Percentiles rank a stretch among this genome's conserved stretches.
Conservation (phyloP, 2,888 invertebrate genomes). For the Eretmocerus hayati region DNA sequence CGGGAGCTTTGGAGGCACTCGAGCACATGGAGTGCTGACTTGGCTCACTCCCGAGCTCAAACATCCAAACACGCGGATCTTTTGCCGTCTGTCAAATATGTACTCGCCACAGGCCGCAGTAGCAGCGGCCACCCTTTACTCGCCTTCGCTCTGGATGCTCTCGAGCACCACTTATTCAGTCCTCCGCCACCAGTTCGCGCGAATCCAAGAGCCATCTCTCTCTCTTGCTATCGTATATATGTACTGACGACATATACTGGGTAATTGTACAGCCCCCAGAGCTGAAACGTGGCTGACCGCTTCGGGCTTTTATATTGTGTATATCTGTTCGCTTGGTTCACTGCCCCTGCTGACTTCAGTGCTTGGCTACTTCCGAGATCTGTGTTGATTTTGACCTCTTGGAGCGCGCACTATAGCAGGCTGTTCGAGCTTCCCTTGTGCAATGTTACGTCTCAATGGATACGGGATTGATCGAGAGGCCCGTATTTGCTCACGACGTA, state of each 20-base stretch:
- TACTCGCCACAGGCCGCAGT: too few relatives aligned
- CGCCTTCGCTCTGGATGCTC: slow-evolving; percentile 22
- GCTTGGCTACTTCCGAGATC: too few relatives aligned
- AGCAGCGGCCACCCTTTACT: background rate
- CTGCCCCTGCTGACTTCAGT: too few relatives aligned
- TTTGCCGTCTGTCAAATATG: slow-evolving; percentile 39
- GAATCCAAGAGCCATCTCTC: slow-evolving; percentile 25
- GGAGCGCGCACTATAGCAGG: background rate
- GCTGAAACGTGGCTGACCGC: background rate
- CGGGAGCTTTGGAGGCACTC: background rate
- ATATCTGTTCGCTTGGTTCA: slow-evolving; percentile 19
- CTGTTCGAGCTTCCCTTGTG: background rate
- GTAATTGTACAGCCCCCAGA: slow-evolving; percentile 8
- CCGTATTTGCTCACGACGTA: slow-evolving; percentile 1
- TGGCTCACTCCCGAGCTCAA: slow-evolving; percentile 44
- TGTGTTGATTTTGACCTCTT: background rate
- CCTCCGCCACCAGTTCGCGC: too few relatives aligned
- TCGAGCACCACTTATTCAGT: slow-evolving; percentile 40
- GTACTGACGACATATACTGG: too few relatives aligned
- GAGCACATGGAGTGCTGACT: slow-evolving; percentile 38
- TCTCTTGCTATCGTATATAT: background rate
- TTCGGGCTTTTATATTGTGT: background rate
- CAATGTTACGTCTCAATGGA: background rate
- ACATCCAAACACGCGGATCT: slow-evolving; percentile 46
- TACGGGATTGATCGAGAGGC: slow-evolving; percentile 3